Evolutionary conservation across 2,113 vertebrate genomes (phyloP).

Genomic region (Eurystomus gularis): DNA sequence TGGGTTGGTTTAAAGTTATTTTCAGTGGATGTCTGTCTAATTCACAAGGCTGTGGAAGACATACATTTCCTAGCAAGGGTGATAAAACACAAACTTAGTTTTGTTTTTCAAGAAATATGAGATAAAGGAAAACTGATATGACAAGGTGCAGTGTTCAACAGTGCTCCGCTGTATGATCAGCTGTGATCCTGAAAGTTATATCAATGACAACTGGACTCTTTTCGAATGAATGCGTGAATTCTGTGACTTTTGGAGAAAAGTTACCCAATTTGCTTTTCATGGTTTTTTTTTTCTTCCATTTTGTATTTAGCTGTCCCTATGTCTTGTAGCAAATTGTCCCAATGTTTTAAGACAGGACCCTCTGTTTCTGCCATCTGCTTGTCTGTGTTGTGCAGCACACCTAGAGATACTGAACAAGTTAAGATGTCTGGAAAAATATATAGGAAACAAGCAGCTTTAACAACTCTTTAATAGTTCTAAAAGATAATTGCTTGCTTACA

Average conservation of each 20-base stretch:
- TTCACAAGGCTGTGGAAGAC: background rate
- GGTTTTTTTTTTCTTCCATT: background rate
- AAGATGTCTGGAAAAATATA: background rate
- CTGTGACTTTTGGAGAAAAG: background rate
- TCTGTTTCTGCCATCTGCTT: background rate
- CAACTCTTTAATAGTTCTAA: background rate
- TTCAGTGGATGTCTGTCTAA: background rate
- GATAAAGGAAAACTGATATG: background rate
- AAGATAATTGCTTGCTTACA: background rate
- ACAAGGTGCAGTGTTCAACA: background rate
- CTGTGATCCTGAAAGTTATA: background rate
- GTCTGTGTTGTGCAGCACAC: background rate
- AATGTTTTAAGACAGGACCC: background rate
- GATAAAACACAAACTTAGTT: background rate
- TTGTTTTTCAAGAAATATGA: background rate
- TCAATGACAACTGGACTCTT: background rate
- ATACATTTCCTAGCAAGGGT: background rate
- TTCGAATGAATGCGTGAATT: background rate
- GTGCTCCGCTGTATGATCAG: no score
- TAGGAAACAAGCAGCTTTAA: background rate
- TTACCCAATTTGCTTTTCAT: background rate
- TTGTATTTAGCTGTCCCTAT: background rate
- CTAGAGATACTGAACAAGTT: background rate
- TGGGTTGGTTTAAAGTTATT: background rate
- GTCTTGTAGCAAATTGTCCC: background rate